phyloP scores from a whole-genome alignment of 2,797 vertebrate species.

The Tragopan temminckii region DNA sequence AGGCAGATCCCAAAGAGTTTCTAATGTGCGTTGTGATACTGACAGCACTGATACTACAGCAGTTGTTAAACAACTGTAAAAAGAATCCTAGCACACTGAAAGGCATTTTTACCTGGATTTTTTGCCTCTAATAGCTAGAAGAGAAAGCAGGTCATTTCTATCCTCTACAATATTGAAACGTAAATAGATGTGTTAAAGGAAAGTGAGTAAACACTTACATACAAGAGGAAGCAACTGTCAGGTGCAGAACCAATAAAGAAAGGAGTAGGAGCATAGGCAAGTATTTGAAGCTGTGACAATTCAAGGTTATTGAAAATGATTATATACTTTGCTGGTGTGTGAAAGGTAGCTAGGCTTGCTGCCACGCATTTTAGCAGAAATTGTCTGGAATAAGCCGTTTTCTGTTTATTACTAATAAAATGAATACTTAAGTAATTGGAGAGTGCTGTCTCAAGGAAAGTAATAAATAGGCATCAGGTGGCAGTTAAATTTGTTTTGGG shows the following conservation, averaged over 20 bases:
- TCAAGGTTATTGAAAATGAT: not conserved
- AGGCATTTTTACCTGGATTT: not conserved
- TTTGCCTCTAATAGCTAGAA: not conserved
- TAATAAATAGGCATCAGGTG: not conserved
- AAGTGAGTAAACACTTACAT: not conserved
- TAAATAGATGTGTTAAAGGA: not conserved
- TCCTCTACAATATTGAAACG: not conserved
- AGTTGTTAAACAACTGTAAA: not conserved
- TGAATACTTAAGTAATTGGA: not conserved
- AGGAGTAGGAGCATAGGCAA: not conserved
- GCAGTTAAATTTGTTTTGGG: not conserved
- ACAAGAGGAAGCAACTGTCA: not conserved
- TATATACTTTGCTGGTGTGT: not conserved
- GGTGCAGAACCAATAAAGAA: not conserved
- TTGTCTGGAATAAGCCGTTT: not conserved
- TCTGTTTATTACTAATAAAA: not conserved
- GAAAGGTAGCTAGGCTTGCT: not conserved
- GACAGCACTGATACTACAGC: not conserved
- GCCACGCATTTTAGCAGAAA: not conserved
- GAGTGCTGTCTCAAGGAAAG: not conserved
- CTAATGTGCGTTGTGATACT: not conserved
- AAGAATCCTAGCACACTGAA: rapidly evolving
- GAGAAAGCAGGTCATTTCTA: not conserved
- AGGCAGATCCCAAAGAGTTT: not conserved
- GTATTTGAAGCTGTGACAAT: not conserved